Percentiles rank a stretch among this genome's conserved stretches.
phyloP scores from a whole-genome alignment of 2,888 invertebrate species.

The Eustalomyia histrio region DNA sequence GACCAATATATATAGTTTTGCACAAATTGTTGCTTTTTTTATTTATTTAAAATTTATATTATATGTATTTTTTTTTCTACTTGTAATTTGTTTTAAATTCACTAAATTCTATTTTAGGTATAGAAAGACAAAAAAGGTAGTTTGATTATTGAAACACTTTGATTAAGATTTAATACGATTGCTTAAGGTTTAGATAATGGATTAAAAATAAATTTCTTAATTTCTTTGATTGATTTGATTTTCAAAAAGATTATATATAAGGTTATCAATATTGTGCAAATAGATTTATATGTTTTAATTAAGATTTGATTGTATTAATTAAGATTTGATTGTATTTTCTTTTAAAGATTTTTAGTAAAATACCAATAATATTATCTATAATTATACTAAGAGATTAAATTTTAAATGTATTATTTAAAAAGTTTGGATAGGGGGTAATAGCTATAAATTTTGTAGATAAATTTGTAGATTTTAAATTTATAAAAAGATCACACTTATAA shows the following conservation, averaged over 20 bases:
- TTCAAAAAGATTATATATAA: slow-evolving; percentile 15
- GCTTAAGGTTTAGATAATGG: slow-evolving; percentile 2
- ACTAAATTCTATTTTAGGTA: slow-evolving; percentile 3
- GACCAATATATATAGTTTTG: slow-evolving; percentile 12
- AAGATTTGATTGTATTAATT: neutral
- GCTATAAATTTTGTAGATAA: slow-evolving; percentile 43
- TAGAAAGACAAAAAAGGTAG: neutral
- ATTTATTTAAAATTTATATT: neutral
- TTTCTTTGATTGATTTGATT: neutral
- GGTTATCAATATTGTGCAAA: slow-evolving; percentile 11
- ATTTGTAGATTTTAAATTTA: slow-evolving; percentile 5
- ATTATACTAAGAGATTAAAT: slow-evolving; percentile 5
- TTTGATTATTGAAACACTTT: slow-evolving; percentile 52
- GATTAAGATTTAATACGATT: neutral
- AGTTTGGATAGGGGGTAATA: too few species aligned
- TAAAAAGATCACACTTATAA: slow-evolving; percentile 41
- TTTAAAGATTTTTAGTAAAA: too few species aligned
- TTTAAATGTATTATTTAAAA: slow-evolving; percentile 6
- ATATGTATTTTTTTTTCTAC: neutral
- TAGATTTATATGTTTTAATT: slow-evolving; percentile 22
- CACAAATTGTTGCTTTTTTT: slow-evolving; percentile 49
- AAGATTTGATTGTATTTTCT: neutral
- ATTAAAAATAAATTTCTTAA: neutral
- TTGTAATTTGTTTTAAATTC: neutral
- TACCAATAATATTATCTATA: neutral